These are phyloP conservation scores for Drosophila baimaii DNA, from an alignment of 1,140 invertebrate species.

Conservation along the genomic window DNA sequence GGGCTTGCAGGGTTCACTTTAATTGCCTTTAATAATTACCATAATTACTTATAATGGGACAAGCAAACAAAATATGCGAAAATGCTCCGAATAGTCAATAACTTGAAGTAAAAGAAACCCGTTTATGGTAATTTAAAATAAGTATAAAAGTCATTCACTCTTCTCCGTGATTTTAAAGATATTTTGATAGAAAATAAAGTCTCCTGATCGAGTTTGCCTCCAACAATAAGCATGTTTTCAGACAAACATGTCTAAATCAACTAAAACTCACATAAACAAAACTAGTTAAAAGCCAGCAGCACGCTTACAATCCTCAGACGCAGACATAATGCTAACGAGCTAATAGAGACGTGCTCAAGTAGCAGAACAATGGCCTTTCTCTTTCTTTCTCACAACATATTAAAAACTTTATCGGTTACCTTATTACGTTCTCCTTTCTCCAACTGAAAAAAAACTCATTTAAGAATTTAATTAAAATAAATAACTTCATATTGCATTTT, in stretches of 20 bases:
- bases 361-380: constrained; percentile 21
- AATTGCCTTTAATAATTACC: constrained; percentile 11
- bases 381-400: constrained; percentile 11
- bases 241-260: background rate
- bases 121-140: background rate
- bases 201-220: background rate
- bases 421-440: constrained; percentile 10
- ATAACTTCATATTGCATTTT: background rate
- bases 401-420: constrained; percentile 9
- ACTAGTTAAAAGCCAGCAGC: constrained; percentile 10
- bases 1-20: no score
- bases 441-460: background rate
- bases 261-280: constrained; percentile 6
- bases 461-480: constrained; percentile 2
- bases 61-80: constrained; percentile 10
- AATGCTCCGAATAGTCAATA: background rate
- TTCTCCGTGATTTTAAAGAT: background rate
- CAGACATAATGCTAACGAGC: constrained; percentile 10
- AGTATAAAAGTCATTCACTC: background rate
- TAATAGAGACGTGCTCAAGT: constrained; percentile 18
- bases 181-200: background rate
- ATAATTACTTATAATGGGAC: constrained; percentile 16
- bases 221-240: background rate
- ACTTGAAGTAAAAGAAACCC: background rate
- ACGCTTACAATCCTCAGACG: constrained; percentile 4